phyloP scores from a whole-genome alignment of 2,888 invertebrate species.

The Cecidostiba fungosa region DNA sequence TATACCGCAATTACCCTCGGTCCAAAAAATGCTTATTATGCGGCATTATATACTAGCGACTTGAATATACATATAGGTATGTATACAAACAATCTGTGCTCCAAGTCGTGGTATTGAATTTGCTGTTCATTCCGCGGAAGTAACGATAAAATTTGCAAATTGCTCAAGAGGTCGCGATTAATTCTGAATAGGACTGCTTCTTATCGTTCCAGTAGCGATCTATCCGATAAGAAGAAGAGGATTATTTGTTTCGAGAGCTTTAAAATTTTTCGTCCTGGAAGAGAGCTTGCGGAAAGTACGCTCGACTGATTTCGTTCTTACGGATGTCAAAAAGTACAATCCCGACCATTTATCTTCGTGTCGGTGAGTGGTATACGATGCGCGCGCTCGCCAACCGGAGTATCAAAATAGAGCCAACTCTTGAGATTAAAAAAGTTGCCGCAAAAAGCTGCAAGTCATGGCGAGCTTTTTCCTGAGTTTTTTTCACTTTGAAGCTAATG shows the following conservation, averaged over 20 bases:
- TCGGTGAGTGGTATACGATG: not conserved
- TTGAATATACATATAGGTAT: too few species aligned
- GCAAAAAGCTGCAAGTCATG: slow-evolving; percentile 27
- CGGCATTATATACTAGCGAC: not conserved
- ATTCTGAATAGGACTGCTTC: not conserved
- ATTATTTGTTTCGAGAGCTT: slow-evolving; percentile 41
- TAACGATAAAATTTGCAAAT: not conserved
- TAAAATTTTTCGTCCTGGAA: not conserved
- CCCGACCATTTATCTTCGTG: slow-evolving; percentile 48
- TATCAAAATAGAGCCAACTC: slow-evolving; percentile 38
- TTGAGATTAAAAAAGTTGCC: slow-evolving; percentile 37
- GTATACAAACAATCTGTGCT: too few species aligned
- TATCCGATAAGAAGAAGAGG: slow-evolving; percentile 20
- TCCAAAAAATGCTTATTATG: slow-evolving; percentile 22
- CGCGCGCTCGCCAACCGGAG: not conserved
- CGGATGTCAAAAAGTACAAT: slow-evolving; percentile 53
- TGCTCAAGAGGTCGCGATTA: not conserved
- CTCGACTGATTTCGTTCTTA: slow-evolving; percentile 47
- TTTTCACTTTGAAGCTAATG: slow-evolving; percentile 1
- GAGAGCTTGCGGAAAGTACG: slow-evolving; percentile 12
- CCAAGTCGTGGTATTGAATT: too few species aligned
- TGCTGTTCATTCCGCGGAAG: not conserved
- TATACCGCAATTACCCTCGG: not conserved
- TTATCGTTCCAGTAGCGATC: slow-evolving; percentile 33
- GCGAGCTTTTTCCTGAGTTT: not conserved